Conservation (phyloP, 2,797 vertebrate species). For the Enteromius anoplus region DNA sequence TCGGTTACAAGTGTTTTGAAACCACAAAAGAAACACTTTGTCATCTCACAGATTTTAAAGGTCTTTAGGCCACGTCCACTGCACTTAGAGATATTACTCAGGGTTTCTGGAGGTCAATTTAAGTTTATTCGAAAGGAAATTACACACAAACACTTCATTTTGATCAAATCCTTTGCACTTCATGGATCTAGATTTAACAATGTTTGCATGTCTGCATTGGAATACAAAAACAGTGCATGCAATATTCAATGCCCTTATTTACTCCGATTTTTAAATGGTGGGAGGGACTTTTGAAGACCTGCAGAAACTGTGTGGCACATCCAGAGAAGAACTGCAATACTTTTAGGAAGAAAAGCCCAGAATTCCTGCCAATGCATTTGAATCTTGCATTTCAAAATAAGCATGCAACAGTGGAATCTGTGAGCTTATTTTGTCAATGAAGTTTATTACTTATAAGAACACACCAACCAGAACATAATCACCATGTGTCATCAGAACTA, state of each 20-base stretch:
- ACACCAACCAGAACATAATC: not conserved
- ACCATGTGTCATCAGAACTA: not conserved
- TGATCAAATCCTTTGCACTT: not conserved
- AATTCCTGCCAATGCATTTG: not conserved
- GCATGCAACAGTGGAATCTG: not conserved
- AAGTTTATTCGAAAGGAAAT: not conserved
- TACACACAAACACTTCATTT: not conserved
- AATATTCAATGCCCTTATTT: not conserved
- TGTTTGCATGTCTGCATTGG: not conserved
- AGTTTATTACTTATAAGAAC: not conserved
- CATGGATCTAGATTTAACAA: not conserved
- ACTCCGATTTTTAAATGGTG: not conserved
- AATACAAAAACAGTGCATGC: not conserved
- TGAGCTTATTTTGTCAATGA: not conserved
- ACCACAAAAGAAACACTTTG: conserved; percentile 50
- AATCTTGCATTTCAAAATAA: not conserved
- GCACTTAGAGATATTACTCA: not conserved
- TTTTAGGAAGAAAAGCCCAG: not conserved
- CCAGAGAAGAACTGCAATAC: not conserved
- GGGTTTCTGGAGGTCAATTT: not conserved
- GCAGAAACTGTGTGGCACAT: not conserved
- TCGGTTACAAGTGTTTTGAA: conserved; percentile 43
- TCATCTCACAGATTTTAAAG: conserved; percentile 42
- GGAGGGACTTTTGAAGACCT: not conserved
- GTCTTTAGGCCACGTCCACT: conserved; percentile 3